Evolutionary conservation across 35 echinoderm and acorn worm species (phyloP), one percentile per base, ranked within the genome.

Genomic region (Heliocidaris erythrogramma): DNA sequence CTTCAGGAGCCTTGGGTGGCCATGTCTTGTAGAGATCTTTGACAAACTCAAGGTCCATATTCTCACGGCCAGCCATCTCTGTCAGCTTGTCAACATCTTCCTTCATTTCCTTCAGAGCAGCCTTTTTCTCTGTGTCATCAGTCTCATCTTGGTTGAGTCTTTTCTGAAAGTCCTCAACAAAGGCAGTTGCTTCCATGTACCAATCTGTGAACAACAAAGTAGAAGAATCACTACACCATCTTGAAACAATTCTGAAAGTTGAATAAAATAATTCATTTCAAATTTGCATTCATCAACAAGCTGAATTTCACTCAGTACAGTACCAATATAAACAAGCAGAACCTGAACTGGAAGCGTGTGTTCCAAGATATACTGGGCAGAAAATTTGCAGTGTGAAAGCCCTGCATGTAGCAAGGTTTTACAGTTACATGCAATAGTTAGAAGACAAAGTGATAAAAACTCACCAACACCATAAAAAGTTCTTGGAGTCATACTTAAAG

Each of bases 11-110:
- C 32, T 42, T 89, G 11, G 87, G 87, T 32, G 87, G 87, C 87
- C 87, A 89, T 12, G 31, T 89, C 87, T 89, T 89, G 30, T 89
- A 89, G 87, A 89, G 21, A 4, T 89, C 87, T 30, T 89, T 48
- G 30, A 89, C 32, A 24, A 89, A 89, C 10, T 89, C 87, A 9
- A 47, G 12, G 16, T 32, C 24, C 16, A n/a, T 8, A 21, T 27
- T n/a, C 4, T 32, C 11, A 18, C 0, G 0, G 32, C 69, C n/a
- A 29, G 31, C 47, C 31, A 89, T 32, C 11, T 89, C 32, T 24
- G 31, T n/a, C 18, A 89, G 47, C 29, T 89, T 48, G 87, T 48
- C 47, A 89, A 89, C 87, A 30, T 89, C 87, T 47, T 89, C 87
- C 47, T 89, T 89, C 87, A 89, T 89, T 6, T 89, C 87, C 12